Percentiles rank a stretch among this genome's conserved stretches.
Conservation (phyloP, 2,888 invertebrate species). For the Polyploca ridens region DNA sequence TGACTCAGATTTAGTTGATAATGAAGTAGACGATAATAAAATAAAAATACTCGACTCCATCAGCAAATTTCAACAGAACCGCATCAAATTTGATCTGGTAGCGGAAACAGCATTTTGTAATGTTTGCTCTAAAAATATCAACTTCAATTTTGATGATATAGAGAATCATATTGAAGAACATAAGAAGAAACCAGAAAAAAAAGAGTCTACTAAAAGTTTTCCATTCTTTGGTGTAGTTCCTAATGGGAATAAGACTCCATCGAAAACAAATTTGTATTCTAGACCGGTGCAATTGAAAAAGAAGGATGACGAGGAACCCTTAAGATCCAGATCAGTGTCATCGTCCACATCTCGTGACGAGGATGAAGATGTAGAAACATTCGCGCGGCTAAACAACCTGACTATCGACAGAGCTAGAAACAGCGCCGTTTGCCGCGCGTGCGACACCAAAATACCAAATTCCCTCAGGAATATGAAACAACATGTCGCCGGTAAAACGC, state of each 20-base stretch:
- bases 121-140: conserved; percentile 36
- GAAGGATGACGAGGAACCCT: conserved; percentile 11
- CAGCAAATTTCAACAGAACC: conserved; percentile 39
- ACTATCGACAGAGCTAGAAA: conserved; percentile 18
- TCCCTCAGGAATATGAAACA: conserved; percentile 32
- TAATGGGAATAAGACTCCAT: conserved; percentile 9
- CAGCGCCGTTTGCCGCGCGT: conserved; percentile 34
- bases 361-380: conserved; percentile 25
- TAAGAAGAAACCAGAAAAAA: conserved; percentile 24
- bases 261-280: conserved; percentile 10
- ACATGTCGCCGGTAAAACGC: conserved; percentile 30
- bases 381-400: conserved; percentile 31
- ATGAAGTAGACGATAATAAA: conserved; percentile 19
- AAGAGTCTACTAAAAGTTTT: background rate
- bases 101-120: conserved; percentile 39
- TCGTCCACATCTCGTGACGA: conserved; percentile 17
- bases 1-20: conserved; percentile 10
- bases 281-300: conserved; percentile 18
- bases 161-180: conserved; percentile 42
- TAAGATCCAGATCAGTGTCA: conserved; percentile 1
- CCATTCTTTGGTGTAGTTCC: background rate
- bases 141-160: conserved; percentile 34
- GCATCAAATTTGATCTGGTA: conserved; percentile 45
- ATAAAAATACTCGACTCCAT: conserved; percentile 35
- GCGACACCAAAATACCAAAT: conserved; percentile 28